Base-by-base conservation (phyloP, 2,888 invertebrate species). In the Hydrotaea diabolus region DNA sequence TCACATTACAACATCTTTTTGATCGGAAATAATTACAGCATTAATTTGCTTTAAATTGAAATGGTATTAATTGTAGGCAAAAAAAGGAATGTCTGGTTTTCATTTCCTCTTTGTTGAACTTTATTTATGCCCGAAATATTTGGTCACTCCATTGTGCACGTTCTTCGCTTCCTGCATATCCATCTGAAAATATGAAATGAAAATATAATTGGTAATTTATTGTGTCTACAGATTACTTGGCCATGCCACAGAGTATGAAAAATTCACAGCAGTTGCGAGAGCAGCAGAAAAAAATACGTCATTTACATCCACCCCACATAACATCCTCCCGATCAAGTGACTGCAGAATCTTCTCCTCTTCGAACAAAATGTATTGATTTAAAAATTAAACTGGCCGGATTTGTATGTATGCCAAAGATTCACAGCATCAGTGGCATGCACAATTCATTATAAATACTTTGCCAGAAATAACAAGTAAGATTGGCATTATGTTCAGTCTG, bases 201-300 rank as follows among this genome's bases (percentile, higher is more conserved):
- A 86, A 83, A 82, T 83, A 86, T 83, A 82, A 86, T 86, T 84
- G 78, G 80, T 83, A 83, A 87, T 86, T 86, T 86, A 87, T 87
- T 87, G 79, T 81, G 69, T 83, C 77, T 77, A 77, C 74, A 73
- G 75, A 81, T 85, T 73, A 72, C 55, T 71, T 71, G 71, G 23
- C 11, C 53, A 36, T 46, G 15, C 69, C 69, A 21, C 13, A 43
- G 46, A 46, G 36, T 66, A 69, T 69, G 46, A 43, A 69, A 69
- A 19, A 39, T 36, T 49, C 49, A 49, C 49, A 49, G 31, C 31
- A 31, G 31, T 7, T 4, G 31, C 39, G 9, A 49, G 72, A 77
- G 57, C 69, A 64, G 36, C n/a, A 64, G 23, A 39, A 11, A 78
- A 74, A 78, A 71, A 31, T 23, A 36, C 53, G 26, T 69, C 46